Percentiles rank a stretch among this genome's conserved stretches.
These are phyloP conservation scores for Geotrupes spiniger DNA, from an alignment of 2,888 invertebrate genomes.

Conservation along the genomic window DNA sequence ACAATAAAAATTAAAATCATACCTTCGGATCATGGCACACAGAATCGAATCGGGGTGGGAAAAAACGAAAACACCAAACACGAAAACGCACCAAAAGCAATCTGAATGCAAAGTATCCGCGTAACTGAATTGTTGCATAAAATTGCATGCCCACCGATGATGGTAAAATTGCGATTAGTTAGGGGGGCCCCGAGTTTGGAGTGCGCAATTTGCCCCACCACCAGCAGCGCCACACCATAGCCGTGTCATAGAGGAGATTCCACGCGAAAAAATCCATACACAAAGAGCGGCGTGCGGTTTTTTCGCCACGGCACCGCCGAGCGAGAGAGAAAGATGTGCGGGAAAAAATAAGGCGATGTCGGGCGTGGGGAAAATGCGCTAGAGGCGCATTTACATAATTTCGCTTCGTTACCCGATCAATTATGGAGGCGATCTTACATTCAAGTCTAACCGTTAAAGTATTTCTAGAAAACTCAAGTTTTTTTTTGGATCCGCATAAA, in stretches of 20 bases:
- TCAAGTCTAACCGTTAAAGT: too few relatives aligned
- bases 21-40: not conserved
- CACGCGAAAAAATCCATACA: conserved; percentile 31
- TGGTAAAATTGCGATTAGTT: conserved; percentile 27
- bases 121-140: not conserved
- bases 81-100: conserved; percentile 2
- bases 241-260: conserved; percentile 25
- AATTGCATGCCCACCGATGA: conserved; percentile 16
- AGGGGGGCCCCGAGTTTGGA: conserved; percentile 35
- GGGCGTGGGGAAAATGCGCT: too few relatives aligned
- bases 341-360: conserved; percentile 3
- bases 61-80: not conserved
- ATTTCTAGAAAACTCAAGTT: too few relatives aligned
- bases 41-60: not conserved
- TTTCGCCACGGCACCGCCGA: not conserved
- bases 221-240: conserved; percentile 20
- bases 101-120: not conserved
- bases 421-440: too few relatives aligned
- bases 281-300: conserved; percentile 28
- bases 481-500: too few relatives aligned
- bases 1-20: too few relatives aligned
- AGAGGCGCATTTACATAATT: too few relatives aligned
- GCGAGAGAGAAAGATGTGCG: conserved; percentile 3
- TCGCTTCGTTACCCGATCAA: too few relatives aligned
- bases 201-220: conserved; percentile 49